Percentiles rank a stretch among this genome's conserved stretches.
These are phyloP conservation scores for Cydia splendana DNA, from an alignment of 1,140 invertebrate species.

Conservation along the genomic window DNA sequence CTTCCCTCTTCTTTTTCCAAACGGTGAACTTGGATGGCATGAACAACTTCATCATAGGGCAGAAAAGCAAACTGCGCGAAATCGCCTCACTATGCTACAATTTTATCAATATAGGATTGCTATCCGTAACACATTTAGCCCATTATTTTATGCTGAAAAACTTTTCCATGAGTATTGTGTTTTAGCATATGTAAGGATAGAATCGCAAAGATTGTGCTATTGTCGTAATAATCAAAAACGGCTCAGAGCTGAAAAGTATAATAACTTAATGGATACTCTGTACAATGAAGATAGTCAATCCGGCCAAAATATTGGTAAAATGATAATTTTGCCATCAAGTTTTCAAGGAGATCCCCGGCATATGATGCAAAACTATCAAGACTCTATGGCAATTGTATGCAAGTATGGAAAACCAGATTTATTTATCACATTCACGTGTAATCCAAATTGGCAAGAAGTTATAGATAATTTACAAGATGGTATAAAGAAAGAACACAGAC, in stretches of 20 bases:
- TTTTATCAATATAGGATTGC: slow-evolving; percentile 38
- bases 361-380: slow-evolving; percentile 46
- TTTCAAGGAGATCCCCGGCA: slow-evolving; percentile 46
- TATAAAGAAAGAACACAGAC: slow-evolving; percentile 38
- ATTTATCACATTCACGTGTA: slow-evolving; percentile 67
- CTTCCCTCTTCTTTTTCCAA: slow-evolving; percentile 24
- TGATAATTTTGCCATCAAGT: slow-evolving; percentile 49
- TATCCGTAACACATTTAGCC: slow-evolving; percentile 32
- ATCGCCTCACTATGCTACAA: slow-evolving; percentile 38
- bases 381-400: slow-evolving; percentile 67
- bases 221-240: slow-evolving; percentile 36
- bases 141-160: slow-evolving; percentile 37
- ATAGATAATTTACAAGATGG: slow-evolving; percentile 37
- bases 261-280: slow-evolving; percentile 31
- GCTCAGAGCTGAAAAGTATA: slow-evolving; percentile 34
- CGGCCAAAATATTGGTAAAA: slow-evolving; percentile 36
- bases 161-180: slow-evolving; percentile 39
- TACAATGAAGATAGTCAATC: slow-evolving; percentile 35
- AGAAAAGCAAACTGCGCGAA: slow-evolving; percentile 35
- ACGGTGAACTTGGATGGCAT: slow-evolving; percentile 28
- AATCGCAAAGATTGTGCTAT: slow-evolving; percentile 36
- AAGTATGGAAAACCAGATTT: slow-evolving; percentile 62
- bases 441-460: slow-evolving; percentile 65
- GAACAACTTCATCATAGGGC: slow-evolving; percentile 29
- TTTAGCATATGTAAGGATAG: slow-evolving; percentile 37